Percentiles rank a stretch among this genome's conserved stretches.
phyloP scores from a whole-genome alignment of 2,888 invertebrate genomes.

The Criorhina ranunculi region DNA sequence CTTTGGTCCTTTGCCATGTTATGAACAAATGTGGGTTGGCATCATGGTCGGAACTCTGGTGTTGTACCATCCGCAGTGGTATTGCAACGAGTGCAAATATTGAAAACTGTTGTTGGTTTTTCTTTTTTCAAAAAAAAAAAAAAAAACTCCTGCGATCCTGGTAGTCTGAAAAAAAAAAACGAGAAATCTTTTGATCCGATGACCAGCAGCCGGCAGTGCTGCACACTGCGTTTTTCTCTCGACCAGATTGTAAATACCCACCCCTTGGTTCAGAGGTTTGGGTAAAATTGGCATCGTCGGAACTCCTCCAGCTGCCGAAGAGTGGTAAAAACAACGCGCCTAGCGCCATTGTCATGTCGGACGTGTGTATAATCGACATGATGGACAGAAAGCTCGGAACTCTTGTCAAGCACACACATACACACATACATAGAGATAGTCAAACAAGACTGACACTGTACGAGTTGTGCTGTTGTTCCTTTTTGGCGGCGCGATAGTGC shows the following conservation, averaged over 20 bases:
- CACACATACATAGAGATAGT: neutral
- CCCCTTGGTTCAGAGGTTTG: no score
- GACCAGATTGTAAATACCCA: neutral
- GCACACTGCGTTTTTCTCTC: constrained; percentile 8
- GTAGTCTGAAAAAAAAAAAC: constrained; percentile 42
- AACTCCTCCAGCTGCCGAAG: constrained; percentile 24
- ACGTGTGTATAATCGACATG: constrained; percentile 61
- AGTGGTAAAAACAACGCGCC: constrained; percentile 33
- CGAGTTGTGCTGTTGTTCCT: constrained; percentile 33
- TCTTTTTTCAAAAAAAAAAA: neutral
- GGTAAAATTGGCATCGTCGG: constrained; percentile 53
- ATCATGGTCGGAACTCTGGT: constrained; percentile 51
- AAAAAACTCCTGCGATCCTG: neutral
- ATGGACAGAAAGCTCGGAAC: constrained; percentile 51
- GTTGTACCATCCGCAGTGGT: constrained; percentile 51
- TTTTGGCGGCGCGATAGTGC: constrained; percentile 65
- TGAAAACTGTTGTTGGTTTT: constrained; percentile 26
- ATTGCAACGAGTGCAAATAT: constrained; percentile 62
- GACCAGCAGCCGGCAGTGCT: neutral
- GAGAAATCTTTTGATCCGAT: constrained; percentile 66
- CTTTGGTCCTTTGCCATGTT: constrained; percentile 17
- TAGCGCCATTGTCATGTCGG: constrained; percentile 52
- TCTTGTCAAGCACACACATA: constrained; percentile 11
- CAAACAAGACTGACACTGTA: constrained; percentile 17
- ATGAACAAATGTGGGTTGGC: constrained; percentile 49